Evolutionary conservation across 2,888 invertebrate genomes (phyloP).

Genomic region (Odontothrips loti): DNA sequence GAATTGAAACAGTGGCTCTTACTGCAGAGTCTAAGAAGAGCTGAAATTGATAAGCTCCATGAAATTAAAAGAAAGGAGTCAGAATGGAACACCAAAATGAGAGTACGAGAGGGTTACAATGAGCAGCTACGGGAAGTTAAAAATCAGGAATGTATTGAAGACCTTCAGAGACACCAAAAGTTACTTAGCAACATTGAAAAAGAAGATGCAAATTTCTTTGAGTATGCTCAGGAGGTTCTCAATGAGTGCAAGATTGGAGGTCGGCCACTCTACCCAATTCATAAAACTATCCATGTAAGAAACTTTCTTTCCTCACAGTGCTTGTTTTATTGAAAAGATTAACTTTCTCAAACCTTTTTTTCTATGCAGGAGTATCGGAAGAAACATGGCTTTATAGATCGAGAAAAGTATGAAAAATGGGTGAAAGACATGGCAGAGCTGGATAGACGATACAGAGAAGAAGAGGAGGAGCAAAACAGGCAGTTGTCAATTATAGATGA

Average conservation of each 20-base stretch:
- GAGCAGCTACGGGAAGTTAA: not conserved
- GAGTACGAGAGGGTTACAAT: not conserved
- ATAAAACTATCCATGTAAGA: constrained; percentile 2
- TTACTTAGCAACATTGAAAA: not conserved
- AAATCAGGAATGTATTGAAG: not conserved
- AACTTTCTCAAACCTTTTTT: not conserved
- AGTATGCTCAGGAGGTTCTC: not conserved
- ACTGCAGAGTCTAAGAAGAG: not conserved
- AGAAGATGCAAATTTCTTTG: constrained; percentile 11
- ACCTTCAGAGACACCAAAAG: not conserved
- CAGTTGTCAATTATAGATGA: not conserved
- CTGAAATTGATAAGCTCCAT: not conserved
- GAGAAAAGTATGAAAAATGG: constrained; percentile 8
- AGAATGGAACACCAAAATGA: not conserved
- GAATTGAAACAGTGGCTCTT: not conserved
- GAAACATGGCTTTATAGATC: not conserved
- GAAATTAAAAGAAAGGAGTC: constrained; percentile 2
- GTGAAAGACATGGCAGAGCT: not conserved
- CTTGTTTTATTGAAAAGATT: not conserved
- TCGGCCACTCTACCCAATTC: not conserved
- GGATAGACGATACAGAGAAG: not conserved
- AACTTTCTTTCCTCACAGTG: not conserved
- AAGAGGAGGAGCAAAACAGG: not conserved
- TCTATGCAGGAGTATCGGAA: not conserved
- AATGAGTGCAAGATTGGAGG: constrained; percentile 6